Base-by-base conservation (phyloP, 2,113 vertebrate species). In the Protobothrops mucrosquamatus region DNA sequence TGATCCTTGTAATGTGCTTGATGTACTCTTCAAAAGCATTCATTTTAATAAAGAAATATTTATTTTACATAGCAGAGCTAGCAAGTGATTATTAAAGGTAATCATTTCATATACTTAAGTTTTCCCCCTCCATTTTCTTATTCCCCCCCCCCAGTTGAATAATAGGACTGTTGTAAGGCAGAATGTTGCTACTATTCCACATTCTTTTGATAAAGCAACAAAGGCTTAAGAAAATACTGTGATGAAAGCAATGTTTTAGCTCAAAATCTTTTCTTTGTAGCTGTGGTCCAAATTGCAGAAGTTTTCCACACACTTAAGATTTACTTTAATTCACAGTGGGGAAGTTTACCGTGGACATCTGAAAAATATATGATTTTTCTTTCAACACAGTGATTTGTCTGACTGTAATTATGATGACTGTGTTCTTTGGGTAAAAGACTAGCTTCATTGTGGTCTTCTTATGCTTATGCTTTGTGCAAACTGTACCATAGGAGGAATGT, bases 341-440 rank as follows among this genome's bases (percentile, higher is more conserved):
- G 81, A 94, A 87, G 54, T 95, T 95, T 94, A 95, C 92, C 52
- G 23, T 59, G 95, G 94, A 91, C 94, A 95, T 96, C 95, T 96
- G 96, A 96, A 96, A 96, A 95, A 92, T 81, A 94, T 0, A 89
- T 92, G 92, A 93, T 95, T 97, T 97, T 97, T 96, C 97, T 97
- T 97, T 97, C 96, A 97, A 95, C 96, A 91, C 93, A 88, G 93
- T 96, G 96, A 96, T 97, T 96, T 97, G 95, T 96, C 91, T 94
- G 92, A 94, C 94, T 96, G 85, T 96, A 97, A 97, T 96, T 96
- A 96, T 88, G 52, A 97, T 88, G 94, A 88, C 94, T 90, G 6
- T 43, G 64, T 88, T 94, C 87, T 94, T 95, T 92, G 93, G 89
- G 94, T 85, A 96, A 96, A 96, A 95, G 55, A 87, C 93, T 92